phyloP scores from a whole-genome alignment of 2,888 invertebrate species.

The Temnothorax rugatulus region DNA sequence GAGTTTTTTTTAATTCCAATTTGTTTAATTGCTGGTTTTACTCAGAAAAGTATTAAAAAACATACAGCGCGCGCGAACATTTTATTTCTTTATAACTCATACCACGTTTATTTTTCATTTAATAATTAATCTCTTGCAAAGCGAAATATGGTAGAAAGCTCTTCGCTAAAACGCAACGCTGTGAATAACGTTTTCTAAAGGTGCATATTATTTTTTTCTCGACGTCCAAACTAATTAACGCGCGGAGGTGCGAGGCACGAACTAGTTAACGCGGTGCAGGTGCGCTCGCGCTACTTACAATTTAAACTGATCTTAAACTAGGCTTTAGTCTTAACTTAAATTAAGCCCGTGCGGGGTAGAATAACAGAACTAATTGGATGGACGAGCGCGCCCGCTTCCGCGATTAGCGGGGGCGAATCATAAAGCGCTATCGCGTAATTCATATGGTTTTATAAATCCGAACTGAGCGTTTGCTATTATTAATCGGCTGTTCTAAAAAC shows the following conservation, averaged over 20 bases:
- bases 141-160: conserved; percentile 34
- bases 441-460: conserved; percentile 42
- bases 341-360: conserved; percentile 63
- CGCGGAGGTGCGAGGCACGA: conserved; percentile 37
- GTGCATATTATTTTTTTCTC: conserved; percentile 53
- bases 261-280: conserved; percentile 63
- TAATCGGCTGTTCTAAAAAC: not conserved
- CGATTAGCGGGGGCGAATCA: conserved; percentile 44
- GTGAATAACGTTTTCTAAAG: conserved; percentile 48
- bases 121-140: conserved; percentile 41
- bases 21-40: conserved; percentile 28
- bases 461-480: not conserved
- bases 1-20: conserved; percentile 11
- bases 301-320: conserved; percentile 66
- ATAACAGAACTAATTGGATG: conserved; percentile 71
- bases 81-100: conserved; percentile 39
- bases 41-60: conserved; percentile 18
- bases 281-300: conserved; percentile 57
- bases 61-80: not conserved
- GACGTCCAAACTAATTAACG: conserved; percentile 55
- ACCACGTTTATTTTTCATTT: conserved; percentile 39
- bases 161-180: conserved; percentile 36
- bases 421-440: conserved; percentile 37
- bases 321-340: conserved; percentile 61
- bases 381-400: conserved; percentile 40